These are phyloP conservation scores for Synergus itoensis DNA, from an alignment of 2,888 invertebrate genomes.

Conservation along the genomic window DNA sequence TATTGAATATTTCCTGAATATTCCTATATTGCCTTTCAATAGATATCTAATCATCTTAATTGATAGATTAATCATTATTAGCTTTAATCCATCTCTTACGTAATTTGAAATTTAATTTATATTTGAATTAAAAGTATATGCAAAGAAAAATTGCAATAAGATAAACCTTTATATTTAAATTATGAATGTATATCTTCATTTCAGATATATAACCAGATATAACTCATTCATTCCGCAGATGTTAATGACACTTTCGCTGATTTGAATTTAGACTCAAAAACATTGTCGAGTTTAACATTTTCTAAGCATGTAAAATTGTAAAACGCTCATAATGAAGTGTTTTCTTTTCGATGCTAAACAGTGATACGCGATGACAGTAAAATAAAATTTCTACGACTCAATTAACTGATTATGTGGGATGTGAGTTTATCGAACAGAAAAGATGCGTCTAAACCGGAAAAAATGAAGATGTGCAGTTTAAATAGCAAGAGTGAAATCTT, in stretches of 20 bases:
- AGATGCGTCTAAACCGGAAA: not conserved
- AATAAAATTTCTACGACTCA: conserved; percentile 19
- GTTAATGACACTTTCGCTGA: conserved; percentile 28
- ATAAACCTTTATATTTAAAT: not conserved
- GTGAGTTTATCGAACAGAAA: not conserved
- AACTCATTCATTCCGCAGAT: not conserved
- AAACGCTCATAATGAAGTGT: not conserved
- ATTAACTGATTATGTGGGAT: conserved; percentile 1
- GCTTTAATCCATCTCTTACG: too few species aligned
- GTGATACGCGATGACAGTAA: conserved; percentile 5
- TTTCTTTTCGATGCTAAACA: conserved; percentile 22
- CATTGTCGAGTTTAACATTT: not conserved
- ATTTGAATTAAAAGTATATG: too few species aligned
- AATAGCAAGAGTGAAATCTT: conserved; percentile 32
- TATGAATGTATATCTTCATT: not conserved
- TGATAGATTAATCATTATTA: too few species aligned
- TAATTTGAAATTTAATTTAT: too few species aligned
- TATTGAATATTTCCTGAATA: not conserved
- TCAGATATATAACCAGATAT: not conserved
- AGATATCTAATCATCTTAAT: not conserved
- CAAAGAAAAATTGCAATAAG: too few species aligned
- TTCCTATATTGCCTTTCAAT: not conserved
- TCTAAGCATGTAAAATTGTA: not conserved
- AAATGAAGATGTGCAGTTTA: not conserved
- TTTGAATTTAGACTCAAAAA: conserved; percentile 20